These are phyloP conservation scores for Pinna nobilis DNA, from an alignment of 1,140 invertebrate genomes.

Conservation along the genomic window DNA sequence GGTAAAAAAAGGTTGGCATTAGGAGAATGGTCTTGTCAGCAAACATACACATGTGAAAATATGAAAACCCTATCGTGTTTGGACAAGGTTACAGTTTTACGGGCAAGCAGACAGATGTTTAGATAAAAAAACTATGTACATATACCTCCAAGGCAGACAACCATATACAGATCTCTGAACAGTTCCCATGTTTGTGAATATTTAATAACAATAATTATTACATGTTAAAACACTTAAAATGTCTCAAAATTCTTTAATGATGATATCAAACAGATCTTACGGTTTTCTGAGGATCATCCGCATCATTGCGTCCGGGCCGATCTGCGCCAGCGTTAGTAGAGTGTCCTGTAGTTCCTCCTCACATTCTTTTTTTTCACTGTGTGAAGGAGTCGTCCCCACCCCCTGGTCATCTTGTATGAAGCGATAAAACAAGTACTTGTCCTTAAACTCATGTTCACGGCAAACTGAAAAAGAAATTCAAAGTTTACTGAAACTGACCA, in stretches of 20 bases:
- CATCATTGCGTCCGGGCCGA: conserved; percentile 85
- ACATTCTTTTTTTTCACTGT: conserved; percentile 60
- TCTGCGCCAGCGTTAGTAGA: conserved; percentile 81
- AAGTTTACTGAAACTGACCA: neutral
- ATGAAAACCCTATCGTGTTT: neutral
- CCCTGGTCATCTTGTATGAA: conserved; percentile 83
- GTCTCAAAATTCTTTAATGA: neutral
- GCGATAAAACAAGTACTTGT: conserved; percentile 89
- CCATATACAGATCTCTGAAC: neutral
- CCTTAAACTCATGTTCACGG: conserved; percentile 87
- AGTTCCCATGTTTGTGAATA: neutral
- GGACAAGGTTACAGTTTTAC: neutral
- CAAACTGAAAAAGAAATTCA: conserved; percentile 77
- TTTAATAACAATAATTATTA: neutral
- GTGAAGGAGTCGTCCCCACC: conserved; percentile 77
- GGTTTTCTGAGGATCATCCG: conserved; percentile 88
- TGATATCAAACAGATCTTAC: conserved; percentile 76
- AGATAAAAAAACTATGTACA: neutral
- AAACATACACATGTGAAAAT: neutral
- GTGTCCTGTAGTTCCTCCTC: conserved; percentile 82
- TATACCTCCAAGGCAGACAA: neutral
- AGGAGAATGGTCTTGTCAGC: neutral
- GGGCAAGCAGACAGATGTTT: neutral
- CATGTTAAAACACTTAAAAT: neutral
- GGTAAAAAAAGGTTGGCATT: neutral